phyloP scores from a whole-genome alignment of 2,888 invertebrate genomes.

The Spialia ferax region DNA sequence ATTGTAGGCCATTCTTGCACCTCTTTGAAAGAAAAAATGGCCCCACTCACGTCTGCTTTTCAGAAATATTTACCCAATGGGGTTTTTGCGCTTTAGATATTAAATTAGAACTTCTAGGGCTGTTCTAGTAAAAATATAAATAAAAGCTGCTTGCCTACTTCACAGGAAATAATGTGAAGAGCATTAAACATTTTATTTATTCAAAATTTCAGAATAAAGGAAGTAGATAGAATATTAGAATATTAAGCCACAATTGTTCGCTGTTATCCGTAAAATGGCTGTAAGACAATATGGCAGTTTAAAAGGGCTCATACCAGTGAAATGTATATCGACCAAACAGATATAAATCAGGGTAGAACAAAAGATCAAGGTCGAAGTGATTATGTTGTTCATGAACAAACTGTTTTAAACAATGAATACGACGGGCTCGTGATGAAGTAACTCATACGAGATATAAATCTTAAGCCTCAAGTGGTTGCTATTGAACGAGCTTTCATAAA shows the following conservation, averaged over 20 bases:
- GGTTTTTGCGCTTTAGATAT: too few relatives aligned
- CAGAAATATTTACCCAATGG: too few relatives aligned
- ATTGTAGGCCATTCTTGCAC: not conserved
- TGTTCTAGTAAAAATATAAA: too few relatives aligned
- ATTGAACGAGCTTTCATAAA: constrained; percentile 38
- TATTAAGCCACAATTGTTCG: not conserved
- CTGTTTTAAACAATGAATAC: constrained; percentile 55
- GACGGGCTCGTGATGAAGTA: constrained; percentile 24
- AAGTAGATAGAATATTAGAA: not conserved
- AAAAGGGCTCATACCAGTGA: constrained; percentile 42
- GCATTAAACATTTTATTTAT: too few relatives aligned
- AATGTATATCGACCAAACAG: constrained; percentile 51
- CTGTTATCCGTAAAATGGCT: not conserved
- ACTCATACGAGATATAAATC: constrained; percentile 40
- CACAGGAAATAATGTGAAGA: too few relatives aligned
- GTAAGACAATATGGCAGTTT: constrained; percentile 43
- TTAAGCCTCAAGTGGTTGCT: constrained; percentile 39
- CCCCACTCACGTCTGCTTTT: too few relatives aligned
- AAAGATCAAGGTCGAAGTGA: constrained; percentile 56
- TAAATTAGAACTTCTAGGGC: too few relatives aligned
- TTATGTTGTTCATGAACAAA: constrained; percentile 56
- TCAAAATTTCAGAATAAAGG: too few relatives aligned
- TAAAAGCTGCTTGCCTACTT: too few relatives aligned
- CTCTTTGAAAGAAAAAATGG: too few relatives aligned
- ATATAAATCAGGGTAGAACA: constrained; percentile 57